Percentiles rank a stretch among this genome's conserved stretches.
Evolutionary conservation across 1,140 invertebrate genomes (phyloP).

Genomic region (Anastrepha obliqua): DNA sequence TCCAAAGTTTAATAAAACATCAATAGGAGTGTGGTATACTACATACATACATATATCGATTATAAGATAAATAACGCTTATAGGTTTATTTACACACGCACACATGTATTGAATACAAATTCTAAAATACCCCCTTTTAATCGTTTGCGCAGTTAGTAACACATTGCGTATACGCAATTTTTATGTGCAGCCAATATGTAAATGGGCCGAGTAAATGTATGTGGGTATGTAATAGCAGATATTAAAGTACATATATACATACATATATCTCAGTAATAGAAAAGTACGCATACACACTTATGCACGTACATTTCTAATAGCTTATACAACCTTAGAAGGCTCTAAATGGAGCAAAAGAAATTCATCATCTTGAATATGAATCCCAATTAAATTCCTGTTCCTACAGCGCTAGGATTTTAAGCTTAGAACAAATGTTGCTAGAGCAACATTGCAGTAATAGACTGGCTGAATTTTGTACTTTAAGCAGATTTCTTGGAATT

Average conservation of each 20-base stretch:
- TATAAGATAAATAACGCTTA: too few species aligned
- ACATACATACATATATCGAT: too few species aligned
- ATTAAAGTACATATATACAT: too few species aligned
- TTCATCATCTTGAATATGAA: neutral
- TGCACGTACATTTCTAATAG: neutral
- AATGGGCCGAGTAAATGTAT: too few species aligned
- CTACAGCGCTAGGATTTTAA: neutral
- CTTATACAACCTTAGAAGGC: neutral
- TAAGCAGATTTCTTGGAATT: neutral
- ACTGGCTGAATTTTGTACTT: neutral
- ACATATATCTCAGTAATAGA: too few species aligned
- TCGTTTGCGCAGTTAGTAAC: neutral
- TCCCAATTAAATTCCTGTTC: neutral
- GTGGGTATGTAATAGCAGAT: too few species aligned
- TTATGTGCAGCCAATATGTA: neutral
- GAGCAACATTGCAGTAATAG: neutral
- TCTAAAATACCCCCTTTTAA: too few species aligned
- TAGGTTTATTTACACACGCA: too few species aligned
- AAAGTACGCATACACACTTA: too few species aligned
- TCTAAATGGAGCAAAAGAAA: neutral
- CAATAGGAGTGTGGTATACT: too few species aligned
- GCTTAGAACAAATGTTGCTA: neutral
- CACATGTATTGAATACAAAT: too few species aligned
- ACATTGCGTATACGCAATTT: slow-evolving; percentile 7
- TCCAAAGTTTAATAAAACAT: too few species aligned